Conservation (phyloP, 2,113 vertebrate genomes). For the Macheiramphus alcinus region DNA sequence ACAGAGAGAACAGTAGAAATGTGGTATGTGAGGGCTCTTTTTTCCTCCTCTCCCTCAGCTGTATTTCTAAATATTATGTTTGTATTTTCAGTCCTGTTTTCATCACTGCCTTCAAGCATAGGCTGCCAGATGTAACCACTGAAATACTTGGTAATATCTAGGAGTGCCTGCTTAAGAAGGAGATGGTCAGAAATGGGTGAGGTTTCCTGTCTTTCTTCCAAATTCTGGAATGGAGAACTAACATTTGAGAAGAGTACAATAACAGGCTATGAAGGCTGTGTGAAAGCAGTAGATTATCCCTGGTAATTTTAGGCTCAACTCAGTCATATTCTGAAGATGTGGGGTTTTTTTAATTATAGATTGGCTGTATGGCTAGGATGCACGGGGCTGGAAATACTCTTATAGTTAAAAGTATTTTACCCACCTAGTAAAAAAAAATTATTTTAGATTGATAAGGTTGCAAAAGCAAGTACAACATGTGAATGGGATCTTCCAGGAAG, state of each 20-base stretch:
- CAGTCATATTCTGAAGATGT: background rate
- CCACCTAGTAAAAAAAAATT: background rate
- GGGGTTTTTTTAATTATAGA: background rate
- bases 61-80: background rate
- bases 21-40: background rate
- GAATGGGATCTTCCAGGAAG: background rate
- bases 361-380: background rate
- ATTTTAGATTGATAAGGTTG: background rate
- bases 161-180: background rate
- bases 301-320: background rate
- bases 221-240: background rate
- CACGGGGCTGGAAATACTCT: background rate
- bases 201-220: background rate
- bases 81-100: background rate
- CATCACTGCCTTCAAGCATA: background rate
- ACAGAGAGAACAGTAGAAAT: background rate
- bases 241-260: background rate
- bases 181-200: background rate
- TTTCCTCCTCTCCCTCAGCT: background rate
- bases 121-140: background rate
- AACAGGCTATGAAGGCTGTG: background rate
- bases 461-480: background rate
- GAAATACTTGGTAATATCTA: background rate
- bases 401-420: background rate
- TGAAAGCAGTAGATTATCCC: background rate